A percentile compares a stretch with the other conserved stretches of the same genome.
Evolutionary conservation across 2,113 vertebrate species (phyloP).

Genomic region (Platanista minor): DNA sequence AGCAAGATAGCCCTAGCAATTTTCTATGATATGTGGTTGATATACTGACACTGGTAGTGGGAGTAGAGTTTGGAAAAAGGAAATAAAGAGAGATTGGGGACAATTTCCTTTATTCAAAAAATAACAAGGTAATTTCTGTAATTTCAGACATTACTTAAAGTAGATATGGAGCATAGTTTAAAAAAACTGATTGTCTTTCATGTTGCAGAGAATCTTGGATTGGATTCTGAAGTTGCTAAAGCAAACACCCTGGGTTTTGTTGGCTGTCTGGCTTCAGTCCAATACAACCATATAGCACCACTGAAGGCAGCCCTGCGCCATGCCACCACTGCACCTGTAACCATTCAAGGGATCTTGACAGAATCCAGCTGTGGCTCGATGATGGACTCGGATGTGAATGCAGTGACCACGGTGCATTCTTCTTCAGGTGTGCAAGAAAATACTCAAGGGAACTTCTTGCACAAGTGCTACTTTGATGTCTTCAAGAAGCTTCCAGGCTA

Average conservation of each 20-base stretch:
- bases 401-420: slow-evolving; percentile 85
- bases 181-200: not conserved
- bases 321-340: slow-evolving; percentile 84
- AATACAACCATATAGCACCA: slow-evolving; percentile 92
- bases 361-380: slow-evolving; percentile 87
- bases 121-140: not conserved
- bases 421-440: slow-evolving; percentile 84
- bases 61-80: not conserved
- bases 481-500: not conserved
- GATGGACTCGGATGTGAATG: slow-evolving; percentile 80
- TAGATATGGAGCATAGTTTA: not conserved
- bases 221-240: slow-evolving; percentile 85
- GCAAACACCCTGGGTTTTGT: slow-evolving; percentile 89
- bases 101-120: not conserved
- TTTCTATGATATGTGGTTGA: not conserved
- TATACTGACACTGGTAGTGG: not conserved
- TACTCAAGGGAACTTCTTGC: fast-evolving
- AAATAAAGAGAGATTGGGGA: not conserved
- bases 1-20: not conserved
- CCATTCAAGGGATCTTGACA: slow-evolving; percentile 84
- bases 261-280: slow-evolving; percentile 94
- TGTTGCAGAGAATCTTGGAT: slow-evolving; percentile 81
- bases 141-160: not conserved
- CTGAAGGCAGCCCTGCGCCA: slow-evolving; percentile 93
- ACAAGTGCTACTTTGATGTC: not conserved